Evolutionary conservation across 2,797 vertebrate species (phyloP).

Genomic region (Sebastes oblongus): DNA sequence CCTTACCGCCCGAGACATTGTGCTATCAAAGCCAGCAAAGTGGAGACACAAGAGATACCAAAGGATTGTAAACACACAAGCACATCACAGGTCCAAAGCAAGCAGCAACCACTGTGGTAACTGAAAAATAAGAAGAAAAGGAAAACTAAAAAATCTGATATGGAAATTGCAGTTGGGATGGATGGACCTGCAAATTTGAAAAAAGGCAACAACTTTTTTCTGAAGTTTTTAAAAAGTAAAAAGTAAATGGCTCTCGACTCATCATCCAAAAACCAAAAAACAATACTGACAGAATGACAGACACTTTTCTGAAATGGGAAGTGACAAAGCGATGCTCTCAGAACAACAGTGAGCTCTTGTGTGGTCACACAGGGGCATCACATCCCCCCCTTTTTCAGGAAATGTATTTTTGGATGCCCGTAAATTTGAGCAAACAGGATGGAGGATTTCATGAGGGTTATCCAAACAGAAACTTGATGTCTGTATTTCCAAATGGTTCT

Average conservation of each 20-base stretch:
- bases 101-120: constrained; percentile 22
- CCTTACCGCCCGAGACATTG: constrained; percentile 49
- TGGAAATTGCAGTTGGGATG: constrained; percentile 12
- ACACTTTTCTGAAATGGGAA: constrained; percentile 7
- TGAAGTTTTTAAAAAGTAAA: constrained; percentile 28
- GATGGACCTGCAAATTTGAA: constrained; percentile 3
- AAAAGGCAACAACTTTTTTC: neutral
- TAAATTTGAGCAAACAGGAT: constrained; percentile 1
- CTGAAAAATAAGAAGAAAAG: neutral
- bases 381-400: neutral
- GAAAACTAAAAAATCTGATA: constrained; percentile 2
- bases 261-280: neutral
- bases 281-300: constrained; percentile 23
- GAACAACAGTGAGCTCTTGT: neutral
- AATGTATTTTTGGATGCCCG: constrained; percentile 34
- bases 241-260: constrained; percentile 20
- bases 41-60: constrained; percentile 72
- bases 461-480: neutral
- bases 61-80: constrained; percentile 68
- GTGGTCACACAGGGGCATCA: neutral
- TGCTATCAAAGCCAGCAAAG: constrained; percentile 67
- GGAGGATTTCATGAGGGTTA: neutral
- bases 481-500: neutral
- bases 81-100: constrained; percentile 47
- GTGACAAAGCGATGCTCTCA: constrained; percentile 10